Conservation (phyloP, 2,888 invertebrate species). For the Phalera bucephala region DNA sequence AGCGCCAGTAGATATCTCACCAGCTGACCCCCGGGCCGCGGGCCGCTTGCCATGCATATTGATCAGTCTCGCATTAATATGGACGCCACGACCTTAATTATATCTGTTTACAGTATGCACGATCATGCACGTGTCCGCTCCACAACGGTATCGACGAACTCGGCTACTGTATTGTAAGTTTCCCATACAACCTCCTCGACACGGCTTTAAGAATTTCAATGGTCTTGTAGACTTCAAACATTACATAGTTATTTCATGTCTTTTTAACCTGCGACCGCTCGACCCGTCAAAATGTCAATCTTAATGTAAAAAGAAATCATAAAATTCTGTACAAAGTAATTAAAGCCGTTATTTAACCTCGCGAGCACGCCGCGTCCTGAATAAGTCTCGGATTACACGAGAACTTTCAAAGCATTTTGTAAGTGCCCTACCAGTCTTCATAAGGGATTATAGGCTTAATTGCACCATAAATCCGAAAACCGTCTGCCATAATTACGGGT, state of each 20-base stretch:
- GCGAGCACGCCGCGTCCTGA: slow-evolving; percentile 21
- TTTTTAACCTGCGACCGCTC: not conserved
- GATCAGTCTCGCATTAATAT: slow-evolving; percentile 57
- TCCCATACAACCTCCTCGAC: slow-evolving; percentile 22
- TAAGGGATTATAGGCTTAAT: slow-evolving; percentile 44
- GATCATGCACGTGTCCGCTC: slow-evolving; percentile 45
- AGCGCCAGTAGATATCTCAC: slow-evolving; percentile 43
- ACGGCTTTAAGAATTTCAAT: slow-evolving; percentile 7
- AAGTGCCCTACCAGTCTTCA: slow-evolving; percentile 37
- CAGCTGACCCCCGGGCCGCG: slow-evolving; percentile 51
- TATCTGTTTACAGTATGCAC: slow-evolving; percentile 60
- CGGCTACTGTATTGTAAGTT: slow-evolving; percentile 26
- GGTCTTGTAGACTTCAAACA: not conserved
- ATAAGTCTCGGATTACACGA: slow-evolving; percentile 37
- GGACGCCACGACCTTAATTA: slow-evolving; percentile 64
- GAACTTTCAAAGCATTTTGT: slow-evolving; percentile 39
- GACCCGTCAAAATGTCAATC: slow-evolving; percentile 19
- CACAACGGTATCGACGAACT: slow-evolving; percentile 21
- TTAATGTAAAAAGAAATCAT: slow-evolving; percentile 11
- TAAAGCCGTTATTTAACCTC: slow-evolving; percentile 25
- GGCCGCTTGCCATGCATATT: slow-evolving; percentile 53
- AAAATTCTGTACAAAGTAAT: slow-evolving; percentile 17
- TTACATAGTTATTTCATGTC: not conserved
- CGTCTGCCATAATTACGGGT: slow-evolving; percentile 47
- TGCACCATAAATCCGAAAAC: slow-evolving; percentile 55